Evolutionary conservation across 2,888 invertebrate genomes (phyloP).

Genomic region (Willowsia nigromaculata): DNA sequence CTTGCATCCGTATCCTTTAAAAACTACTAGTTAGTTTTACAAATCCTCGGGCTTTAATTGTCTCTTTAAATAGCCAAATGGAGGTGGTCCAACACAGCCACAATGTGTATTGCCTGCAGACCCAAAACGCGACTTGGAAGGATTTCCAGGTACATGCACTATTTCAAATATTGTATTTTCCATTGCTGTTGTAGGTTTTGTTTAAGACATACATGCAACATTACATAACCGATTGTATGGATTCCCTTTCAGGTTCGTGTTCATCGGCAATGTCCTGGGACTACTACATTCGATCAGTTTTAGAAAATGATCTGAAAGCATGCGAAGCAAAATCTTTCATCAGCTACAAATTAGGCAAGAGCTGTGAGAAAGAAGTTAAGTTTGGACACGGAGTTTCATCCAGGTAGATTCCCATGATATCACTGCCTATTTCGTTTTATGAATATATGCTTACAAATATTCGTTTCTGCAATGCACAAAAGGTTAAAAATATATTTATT

Average conservation of each 20-base stretch:
- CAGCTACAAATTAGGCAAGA: conserved; percentile 65
- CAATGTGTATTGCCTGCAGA: conserved; percentile 54
- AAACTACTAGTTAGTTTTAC: background rate
- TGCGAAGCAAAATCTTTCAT: conserved; percentile 70
- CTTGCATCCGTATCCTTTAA: no score
- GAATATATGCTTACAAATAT: no score
- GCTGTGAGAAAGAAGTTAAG: conserved; percentile 63
- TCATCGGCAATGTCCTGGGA: conserved; percentile 71
- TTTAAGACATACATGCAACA: background rate
- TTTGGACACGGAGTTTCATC: conserved; percentile 69
- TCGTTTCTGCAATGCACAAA: no score
- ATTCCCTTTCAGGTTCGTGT: conserved; percentile 56
- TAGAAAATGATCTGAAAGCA: conserved; percentile 65
- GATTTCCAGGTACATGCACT: conserved; percentile 35
- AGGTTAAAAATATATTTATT: no score
- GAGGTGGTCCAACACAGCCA: conserved; percentile 69
- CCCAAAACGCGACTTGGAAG: conserved; percentile 45
- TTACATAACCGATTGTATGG: background rate
- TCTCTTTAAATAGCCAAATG: conserved; percentile 57
- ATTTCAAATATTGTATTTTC: background rate
- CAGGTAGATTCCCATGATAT: background rate
- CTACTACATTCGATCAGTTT: conserved; percentile 71
- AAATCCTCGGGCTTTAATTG: background rate
- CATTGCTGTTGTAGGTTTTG: background rate
- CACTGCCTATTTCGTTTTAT: background rate